A percentile compares a stretch with the other conserved stretches of the same genome.
phyloP scores from a whole-genome alignment of 2,888 invertebrate species.

The Siphonodentalium dalli region DNA sequence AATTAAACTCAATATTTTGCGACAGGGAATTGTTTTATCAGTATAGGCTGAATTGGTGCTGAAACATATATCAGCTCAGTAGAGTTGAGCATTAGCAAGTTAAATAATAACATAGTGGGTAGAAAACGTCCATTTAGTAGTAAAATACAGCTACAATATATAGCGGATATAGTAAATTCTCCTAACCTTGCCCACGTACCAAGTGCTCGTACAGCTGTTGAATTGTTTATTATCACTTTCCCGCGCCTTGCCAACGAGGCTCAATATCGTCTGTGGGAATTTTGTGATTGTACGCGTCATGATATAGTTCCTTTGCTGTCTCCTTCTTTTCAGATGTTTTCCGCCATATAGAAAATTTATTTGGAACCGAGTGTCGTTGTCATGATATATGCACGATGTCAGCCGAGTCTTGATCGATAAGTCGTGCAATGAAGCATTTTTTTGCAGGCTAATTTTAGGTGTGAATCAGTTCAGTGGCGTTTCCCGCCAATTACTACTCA shows the following conservation, averaged over 20 bases:
- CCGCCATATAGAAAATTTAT: neutral
- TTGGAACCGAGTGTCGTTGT: too few species aligned
- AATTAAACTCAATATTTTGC: too few species aligned
- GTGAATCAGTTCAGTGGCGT: conserved; percentile 56
- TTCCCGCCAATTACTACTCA: conserved; percentile 65
- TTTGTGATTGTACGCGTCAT: conserved; percentile 31
- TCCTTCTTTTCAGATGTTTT: neutral
- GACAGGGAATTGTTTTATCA: too few species aligned
- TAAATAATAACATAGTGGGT: too few species aligned
- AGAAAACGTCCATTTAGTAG: too few species aligned
- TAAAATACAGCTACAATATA: too few species aligned
- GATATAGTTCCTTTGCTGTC: conserved; percentile 33
- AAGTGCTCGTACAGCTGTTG: conserved; percentile 52
- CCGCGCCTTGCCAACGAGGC: conserved; percentile 59
- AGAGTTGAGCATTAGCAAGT: too few species aligned
- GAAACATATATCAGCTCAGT: too few species aligned
- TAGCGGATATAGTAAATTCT: conserved; percentile 48
- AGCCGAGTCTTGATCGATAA: too few species aligned
- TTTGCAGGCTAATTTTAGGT: conserved; percentile 26
- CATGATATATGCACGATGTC: too few species aligned
- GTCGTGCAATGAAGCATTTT: too few species aligned
- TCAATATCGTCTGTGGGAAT: conserved; percentile 34
- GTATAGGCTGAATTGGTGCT: too few species aligned
- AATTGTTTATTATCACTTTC: conserved; percentile 58
- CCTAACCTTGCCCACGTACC: conserved; percentile 42